Conservation (phyloP, 2,888 invertebrate genomes). For the Bugula neritina region DNA sequence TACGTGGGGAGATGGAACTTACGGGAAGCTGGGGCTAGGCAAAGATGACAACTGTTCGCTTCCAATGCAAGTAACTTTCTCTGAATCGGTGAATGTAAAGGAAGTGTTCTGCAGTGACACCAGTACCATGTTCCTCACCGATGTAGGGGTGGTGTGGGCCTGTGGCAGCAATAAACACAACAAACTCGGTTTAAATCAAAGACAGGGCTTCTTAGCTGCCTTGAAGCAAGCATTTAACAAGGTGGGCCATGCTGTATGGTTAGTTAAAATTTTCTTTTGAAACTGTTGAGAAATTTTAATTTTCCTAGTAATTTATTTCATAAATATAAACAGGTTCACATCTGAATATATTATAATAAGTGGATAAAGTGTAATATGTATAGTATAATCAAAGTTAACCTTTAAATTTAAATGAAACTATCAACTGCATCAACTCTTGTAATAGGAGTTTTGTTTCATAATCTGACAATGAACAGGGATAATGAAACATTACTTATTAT, state of each 20-base stretch:
- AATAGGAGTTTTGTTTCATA: no score
- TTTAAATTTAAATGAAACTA: no score
- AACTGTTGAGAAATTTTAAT: background rate
- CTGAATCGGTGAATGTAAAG: conserved; percentile 56
- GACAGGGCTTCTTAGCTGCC: conserved; percentile 56
- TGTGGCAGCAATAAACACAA: conserved; percentile 64
- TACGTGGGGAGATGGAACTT: conserved; percentile 63
- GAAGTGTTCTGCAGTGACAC: conserved; percentile 62
- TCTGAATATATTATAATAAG: no score
- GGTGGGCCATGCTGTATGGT: conserved; percentile 34
- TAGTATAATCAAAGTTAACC: no score
- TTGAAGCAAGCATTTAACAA: conserved; percentile 54
- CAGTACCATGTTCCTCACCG: conserved; percentile 61
- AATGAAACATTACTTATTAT: no score
- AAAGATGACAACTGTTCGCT: conserved; percentile 56
- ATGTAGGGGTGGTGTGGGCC: conserved; percentile 61
- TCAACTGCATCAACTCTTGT: no score
- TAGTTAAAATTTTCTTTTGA: background rate
- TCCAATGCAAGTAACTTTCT: conserved; percentile 55
- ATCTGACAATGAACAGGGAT: no score
- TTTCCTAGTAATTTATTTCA: background rate
- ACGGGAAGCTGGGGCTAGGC: conserved; percentile 62
- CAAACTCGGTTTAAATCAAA: conserved; percentile 61
- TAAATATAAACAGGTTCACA: no score
- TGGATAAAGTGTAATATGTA: no score